Evolutionary conservation across 2,888 invertebrate genomes (phyloP).

Genomic region (Habrosyne pyritoides): DNA sequence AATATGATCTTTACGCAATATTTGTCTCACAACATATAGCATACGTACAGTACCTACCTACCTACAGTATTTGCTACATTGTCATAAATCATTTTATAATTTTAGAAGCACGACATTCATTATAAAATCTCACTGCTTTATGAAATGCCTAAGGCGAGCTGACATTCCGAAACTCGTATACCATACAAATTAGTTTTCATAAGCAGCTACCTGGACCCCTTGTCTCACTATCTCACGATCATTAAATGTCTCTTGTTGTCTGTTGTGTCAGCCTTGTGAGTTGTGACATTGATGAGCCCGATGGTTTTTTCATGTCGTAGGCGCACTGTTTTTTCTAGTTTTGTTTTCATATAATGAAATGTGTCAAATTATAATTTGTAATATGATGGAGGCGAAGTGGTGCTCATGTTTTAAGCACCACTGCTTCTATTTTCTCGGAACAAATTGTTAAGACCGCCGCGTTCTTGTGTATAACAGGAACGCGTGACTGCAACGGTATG

Average conservation of each 20-base stretch:
- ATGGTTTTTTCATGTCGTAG: conserved; percentile 4
- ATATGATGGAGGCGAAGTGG: neutral
- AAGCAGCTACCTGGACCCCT: conserved; percentile 50
- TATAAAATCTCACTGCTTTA: no score
- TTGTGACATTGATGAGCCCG: conserved; percentile 18
- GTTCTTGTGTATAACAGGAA: conserved; percentile 43
- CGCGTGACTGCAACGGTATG: conserved; percentile 43
- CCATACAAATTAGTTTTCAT: conserved; percentile 61
- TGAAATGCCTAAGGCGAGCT: conserved; percentile 39
- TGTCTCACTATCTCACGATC: conserved; percentile 50
- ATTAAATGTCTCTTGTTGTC: conserved; percentile 38
- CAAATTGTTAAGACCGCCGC: conserved; percentile 45
- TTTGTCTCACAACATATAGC: no score
- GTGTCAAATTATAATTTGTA: neutral
- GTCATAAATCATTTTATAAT: no score
- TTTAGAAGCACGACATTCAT: no score
- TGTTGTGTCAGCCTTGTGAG: conserved; percentile 32
- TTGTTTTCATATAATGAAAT: conserved; percentile 27
- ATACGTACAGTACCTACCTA: no score
- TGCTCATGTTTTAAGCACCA: conserved; percentile 22
- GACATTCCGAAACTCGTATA: conserved; percentile 54
- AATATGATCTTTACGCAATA: conserved; percentile 17
- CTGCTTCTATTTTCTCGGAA: conserved; percentile 33
- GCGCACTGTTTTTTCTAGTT: conserved; percentile 14
- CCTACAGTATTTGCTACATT: no score